Base-by-base conservation (phyloP, 2,797 vertebrate genomes). In the Ctenochaetus hawaiiensis region DNA sequence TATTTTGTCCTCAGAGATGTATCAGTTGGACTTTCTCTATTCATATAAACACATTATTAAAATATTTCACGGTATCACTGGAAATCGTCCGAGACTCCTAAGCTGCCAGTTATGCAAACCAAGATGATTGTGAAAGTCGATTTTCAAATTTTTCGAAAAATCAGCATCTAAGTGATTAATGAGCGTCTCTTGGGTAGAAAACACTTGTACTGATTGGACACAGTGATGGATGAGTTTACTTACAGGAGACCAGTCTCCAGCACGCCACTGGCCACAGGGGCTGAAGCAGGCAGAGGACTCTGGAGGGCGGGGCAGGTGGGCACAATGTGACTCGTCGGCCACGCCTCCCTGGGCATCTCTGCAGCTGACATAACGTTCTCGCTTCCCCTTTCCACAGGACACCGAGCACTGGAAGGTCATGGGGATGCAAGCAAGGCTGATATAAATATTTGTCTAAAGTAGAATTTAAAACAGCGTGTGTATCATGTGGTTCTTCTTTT, bases 221-320 rank as follows among this genome's bases (percentile, higher is more conserved):
- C 60, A 81, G 75, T 61, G 72, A 52, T 57, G 18, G 63, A 59
- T 1, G 58, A 72, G 73, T 80, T 67, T 81, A 97, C 97, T 96
- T 92, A 99, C 98, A 65, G 96, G 89, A 26, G 97, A 97, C 98
- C 98, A 99, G n/a, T 96, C 96, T 75, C 96, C 96, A 10, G 95
- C 93, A 41, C 95, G 96, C 98, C 98, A 99, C 59, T 97, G 95
- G 82, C 97, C 98, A 87, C 98, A 99, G 4, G 96, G 92, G 87
- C 92, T 97, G 90, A 98, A 98, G 81, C 98, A 99, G 74, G 84
- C 79, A 1, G 95, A 93, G 64, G 93, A 78, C 88, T 98, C 97
- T 1, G 96, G 94, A 6, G 98, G 98, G 14, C 96, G 95, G 18
- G 96, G 95, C 67, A 95, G 89, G 85, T 97, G 95, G 69, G 94